Evolutionary conservation across 2,113 vertebrate genomes (phyloP), one percentile per base, ranked within the genome.

Genomic region (Climacteris rufus): DNA sequence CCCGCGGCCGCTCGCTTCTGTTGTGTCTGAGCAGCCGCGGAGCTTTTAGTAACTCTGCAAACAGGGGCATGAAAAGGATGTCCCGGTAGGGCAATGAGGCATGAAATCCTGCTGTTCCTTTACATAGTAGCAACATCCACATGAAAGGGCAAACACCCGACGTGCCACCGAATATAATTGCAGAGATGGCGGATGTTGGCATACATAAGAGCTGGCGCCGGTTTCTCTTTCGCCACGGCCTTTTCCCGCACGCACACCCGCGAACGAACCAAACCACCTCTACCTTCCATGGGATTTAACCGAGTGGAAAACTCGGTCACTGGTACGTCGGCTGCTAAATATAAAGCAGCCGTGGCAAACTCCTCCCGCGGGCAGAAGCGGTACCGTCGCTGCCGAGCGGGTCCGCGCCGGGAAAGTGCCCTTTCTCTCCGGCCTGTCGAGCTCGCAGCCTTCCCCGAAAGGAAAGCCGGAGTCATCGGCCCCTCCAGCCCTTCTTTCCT

Each of bases 61-160:
- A 87, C 72, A 82, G 33, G 60, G 39, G 15, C 76, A 47, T 91
- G 91, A 92, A 96, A 97, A 94, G 89, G 91, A 95, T 93, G 93
- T 90, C 56, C 53, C 96, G 53, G 79, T 30, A 50, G 81, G 68
- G 95, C 77, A 91, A 90, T 45, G 97, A 95, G 83, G 91, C 95
- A 87, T 94, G 94, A 97, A 97, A 97, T 95, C 88, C 90, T 60
- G 28, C 89, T 61, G 87, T 63, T 86, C 85, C 89, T 95, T 80
- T 87, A 69, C 78, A n/a, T 24, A 44, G 37, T 12, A 18, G 64
- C 81, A 89, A 90, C 75, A 83, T 75, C 78, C 91, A 75, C 85
- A 78, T 79, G 91, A 92, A 78, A 88, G 57, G 57, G 64, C 84
- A 28, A 74, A 75, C 78, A 84, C 72, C 57, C 72, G 37, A 84